Conservation (phyloP, 2,888 invertebrate genomes). For the Aproaerema taeniolella region DNA sequence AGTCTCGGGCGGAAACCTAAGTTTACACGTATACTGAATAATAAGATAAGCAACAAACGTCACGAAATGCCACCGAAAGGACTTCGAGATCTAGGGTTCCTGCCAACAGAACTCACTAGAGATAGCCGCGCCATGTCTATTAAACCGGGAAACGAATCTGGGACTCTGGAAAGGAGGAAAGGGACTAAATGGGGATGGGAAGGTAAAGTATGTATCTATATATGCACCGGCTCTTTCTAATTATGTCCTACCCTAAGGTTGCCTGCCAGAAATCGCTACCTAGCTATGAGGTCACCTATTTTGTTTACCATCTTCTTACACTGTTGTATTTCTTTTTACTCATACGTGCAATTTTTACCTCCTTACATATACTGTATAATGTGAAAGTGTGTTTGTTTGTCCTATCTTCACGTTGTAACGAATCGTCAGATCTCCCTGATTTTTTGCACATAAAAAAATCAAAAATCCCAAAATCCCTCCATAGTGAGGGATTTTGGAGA, state of each 20-base stretch:
- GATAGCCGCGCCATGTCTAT: constrained; percentile 12
- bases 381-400: no score
- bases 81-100: background rate
- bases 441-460: no score
- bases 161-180: constrained; percentile 10
- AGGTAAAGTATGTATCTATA: background rate
- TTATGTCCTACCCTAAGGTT: background rate
- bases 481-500: no score
- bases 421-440: no score
- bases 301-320: background rate
- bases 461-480: no score
- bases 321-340: no score
- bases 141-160: constrained; percentile 5
- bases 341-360: background rate
- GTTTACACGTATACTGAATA: background rate
- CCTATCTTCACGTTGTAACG: no score
- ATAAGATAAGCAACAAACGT: constrained; percentile 5
- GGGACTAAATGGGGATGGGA: background rate
- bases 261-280: background rate
- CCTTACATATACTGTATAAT: background rate
- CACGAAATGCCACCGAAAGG: background rate
- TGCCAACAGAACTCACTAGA: background rate
- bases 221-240: background rate
- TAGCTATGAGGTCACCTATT: background rate
- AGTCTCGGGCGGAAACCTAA: no score